Conservation (phyloP, 2,797 vertebrate species). For the Arnoldichthys spilopterus region DNA sequence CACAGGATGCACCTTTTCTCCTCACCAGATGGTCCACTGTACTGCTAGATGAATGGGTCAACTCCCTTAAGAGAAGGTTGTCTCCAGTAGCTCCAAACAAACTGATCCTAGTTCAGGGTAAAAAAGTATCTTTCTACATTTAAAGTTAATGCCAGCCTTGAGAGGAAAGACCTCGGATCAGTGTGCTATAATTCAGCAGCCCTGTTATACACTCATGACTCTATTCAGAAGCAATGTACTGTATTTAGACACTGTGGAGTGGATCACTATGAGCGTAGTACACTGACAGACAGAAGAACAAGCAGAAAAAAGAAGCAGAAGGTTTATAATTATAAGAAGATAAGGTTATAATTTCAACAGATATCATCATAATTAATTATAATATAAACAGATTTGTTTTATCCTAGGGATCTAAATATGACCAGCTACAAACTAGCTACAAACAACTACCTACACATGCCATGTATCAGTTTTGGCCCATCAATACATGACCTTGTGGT, state of each 20-base stretch:
- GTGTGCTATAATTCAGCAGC: slow-evolving; percentile 12
- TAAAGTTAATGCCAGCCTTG: slow-evolving; percentile 36
- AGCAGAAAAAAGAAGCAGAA: too few relatives aligned
- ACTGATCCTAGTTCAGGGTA: slow-evolving; percentile 48
- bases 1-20: slow-evolving; percentile 26
- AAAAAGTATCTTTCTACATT: slow-evolving; percentile 43
- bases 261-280: background rate
- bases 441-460: too few relatives aligned
- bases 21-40: slow-evolving; percentile 54
- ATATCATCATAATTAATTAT: too few relatives aligned
- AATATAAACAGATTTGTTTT: too few relatives aligned
- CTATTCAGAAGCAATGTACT: background rate
- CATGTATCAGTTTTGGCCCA: too few relatives aligned
- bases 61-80: slow-evolving; percentile 38
- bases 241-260: background rate
- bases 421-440: too few relatives aligned
- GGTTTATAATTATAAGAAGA: too few relatives aligned
- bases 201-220: background rate
- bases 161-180: slow-evolving; percentile 32
- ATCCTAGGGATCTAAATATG: too few relatives aligned
- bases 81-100: slow-evolving; percentile 40
- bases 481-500: too few relatives aligned
- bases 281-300: slow-evolving; percentile 22
- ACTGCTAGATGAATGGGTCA: slow-evolving; percentile 36
- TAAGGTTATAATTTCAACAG: too few relatives aligned